Evolutionary conservation across 2,113 vertebrate species (phyloP).

Genomic region (Poeciliopsis prolifica): DNA sequence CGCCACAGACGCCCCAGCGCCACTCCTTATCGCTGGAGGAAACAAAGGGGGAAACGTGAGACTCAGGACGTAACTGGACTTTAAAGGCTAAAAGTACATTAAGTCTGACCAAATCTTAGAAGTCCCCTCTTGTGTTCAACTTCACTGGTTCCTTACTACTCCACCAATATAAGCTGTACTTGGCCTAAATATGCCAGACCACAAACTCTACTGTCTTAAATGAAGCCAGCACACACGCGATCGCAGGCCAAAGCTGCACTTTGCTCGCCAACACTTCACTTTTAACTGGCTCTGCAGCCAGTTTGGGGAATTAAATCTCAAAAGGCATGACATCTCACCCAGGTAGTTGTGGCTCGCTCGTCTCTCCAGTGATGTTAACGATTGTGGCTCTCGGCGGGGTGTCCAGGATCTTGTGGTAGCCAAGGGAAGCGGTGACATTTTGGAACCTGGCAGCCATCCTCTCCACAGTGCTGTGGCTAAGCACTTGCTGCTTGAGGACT

Average conservation of each 20-base stretch:
- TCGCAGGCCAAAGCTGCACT: slow-evolving; percentile 33
- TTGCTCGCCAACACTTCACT: slow-evolving; percentile 37
- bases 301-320: slow-evolving; percentile 19
- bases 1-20: slow-evolving; percentile 85
- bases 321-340: slow-evolving; percentile 74
- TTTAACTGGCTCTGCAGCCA: slow-evolving; percentile 26
- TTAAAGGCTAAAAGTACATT: neutral
- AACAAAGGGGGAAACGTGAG: neutral
- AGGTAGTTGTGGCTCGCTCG: slow-evolving; percentile 87
- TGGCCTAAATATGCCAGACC: slow-evolving; percentile 26
- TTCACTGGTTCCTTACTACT: slow-evolving; percentile 42
- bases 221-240: slow-evolving; percentile 43
- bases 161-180: slow-evolving; percentile 61
- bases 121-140: slow-evolving; percentile 39
- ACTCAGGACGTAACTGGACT: slow-evolving; percentile 23
- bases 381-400: slow-evolving; percentile 83
- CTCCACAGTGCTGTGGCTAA: slow-evolving; percentile 33
- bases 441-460: slow-evolving; percentile 87
- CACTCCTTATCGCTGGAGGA: slow-evolving; percentile 84
- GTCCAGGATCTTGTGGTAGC: slow-evolving; percentile 88
- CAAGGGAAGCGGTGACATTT: slow-evolving; percentile 82
- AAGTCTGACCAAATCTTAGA: slow-evolving; percentile 45
- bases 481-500: neutral
- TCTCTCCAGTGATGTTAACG: slow-evolving; percentile 84
- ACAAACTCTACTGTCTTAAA: slow-evolving; percentile 42